These are phyloP conservation scores for Athripsodes cinereus DNA, from an alignment of 2,888 invertebrate genomes.

Conservation along the genomic window DNA sequence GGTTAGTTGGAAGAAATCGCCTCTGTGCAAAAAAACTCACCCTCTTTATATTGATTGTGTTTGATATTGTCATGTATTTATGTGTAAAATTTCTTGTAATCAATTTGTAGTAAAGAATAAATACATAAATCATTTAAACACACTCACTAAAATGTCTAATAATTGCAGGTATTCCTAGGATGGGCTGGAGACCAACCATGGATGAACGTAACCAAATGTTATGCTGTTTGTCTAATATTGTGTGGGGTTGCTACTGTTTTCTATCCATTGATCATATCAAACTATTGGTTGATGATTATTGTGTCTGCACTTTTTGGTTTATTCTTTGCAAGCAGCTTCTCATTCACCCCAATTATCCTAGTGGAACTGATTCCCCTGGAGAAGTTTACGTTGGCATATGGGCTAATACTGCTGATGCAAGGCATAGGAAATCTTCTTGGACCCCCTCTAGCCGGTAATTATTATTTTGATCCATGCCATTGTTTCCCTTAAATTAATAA, in stretches of 20 bases:
- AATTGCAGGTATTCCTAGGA: slow-evolving; percentile 67
- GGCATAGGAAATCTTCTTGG: slow-evolving; percentile 90
- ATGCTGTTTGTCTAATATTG: slow-evolving; percentile 68
- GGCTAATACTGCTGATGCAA: slow-evolving; percentile 80
- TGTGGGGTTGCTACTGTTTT: slow-evolving; percentile 58
- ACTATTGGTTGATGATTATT: slow-evolving; percentile 46
- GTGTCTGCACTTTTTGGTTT: slow-evolving; percentile 72
- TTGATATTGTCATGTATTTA: too few relatives aligned
- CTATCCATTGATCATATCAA: slow-evolving; percentile 51
- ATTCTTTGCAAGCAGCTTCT: slow-evolving; percentile 86
- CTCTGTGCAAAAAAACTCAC: too few relatives aligned
- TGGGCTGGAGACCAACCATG: slow-evolving; percentile 83
- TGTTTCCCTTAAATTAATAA: neutral
- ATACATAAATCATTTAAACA: too few relatives aligned
- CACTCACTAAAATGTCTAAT: too few relatives aligned
- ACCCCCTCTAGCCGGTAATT: slow-evolving; percentile 80
- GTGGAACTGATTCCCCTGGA: slow-evolving; percentile 85
- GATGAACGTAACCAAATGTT: slow-evolving; percentile 77
- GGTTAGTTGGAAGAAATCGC: too few relatives aligned
- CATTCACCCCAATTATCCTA: slow-evolving; percentile 84
- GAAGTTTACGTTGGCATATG: slow-evolving; percentile 89
- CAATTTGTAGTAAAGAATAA: too few relatives aligned
- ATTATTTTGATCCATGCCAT: neutral
- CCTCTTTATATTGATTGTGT: too few relatives aligned
- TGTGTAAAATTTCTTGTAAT: too few relatives aligned